Evolutionary conservation across 2,888 invertebrate genomes (phyloP), one percentile per base, ranked within the genome.

Genomic region (Cartodere bifasciata): DNA sequence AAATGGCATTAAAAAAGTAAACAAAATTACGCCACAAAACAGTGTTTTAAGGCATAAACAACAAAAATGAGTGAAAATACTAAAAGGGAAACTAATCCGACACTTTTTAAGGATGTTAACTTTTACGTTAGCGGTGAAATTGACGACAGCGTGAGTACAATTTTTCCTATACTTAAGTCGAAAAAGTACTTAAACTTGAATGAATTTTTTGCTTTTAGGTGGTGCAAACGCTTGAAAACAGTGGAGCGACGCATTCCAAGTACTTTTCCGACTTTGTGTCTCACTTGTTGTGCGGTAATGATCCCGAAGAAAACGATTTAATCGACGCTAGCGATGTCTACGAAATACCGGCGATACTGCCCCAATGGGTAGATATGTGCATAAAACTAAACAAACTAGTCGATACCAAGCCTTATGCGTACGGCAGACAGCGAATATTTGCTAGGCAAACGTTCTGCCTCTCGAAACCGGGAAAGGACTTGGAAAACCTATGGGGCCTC

Each of bases 231-330:
- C 66, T 94, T 37, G 81, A 80, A 61, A 72, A 74, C 55, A 87
- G 88, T 41, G 91, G 92, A 31, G 94, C 85, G 13, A 87, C 88
- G 56, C 75, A 77, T 44, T 80, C 82, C 42, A 79, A 78, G 47
- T 94, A 88, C 64, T 76, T 90, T 47, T 82, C 86, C 38, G 88
- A 91, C 62, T 83, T 82, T 63, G 85, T 91, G 43, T 92, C 92
- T 23, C 91, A 92, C 67, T 69, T 90, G 48, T 83, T 95, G 53
- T 87, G 88, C 47, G 91, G 85, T 14, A 67, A 74, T 44, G 81
- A 87, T 63, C 80, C 80, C 34, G 74, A 81, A 48, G 87, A 88
- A 56, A 80, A 75, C 51, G 91, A 90, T 58, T 71, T 92, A 46
- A 75, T 76, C 34, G 88, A 90, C 64, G 91, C 91, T 6, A 79